Evolutionary conservation across 2,797 vertebrate genomes (phyloP).

Genomic region (Lepidocolaptes lacrymiger): DNA sequence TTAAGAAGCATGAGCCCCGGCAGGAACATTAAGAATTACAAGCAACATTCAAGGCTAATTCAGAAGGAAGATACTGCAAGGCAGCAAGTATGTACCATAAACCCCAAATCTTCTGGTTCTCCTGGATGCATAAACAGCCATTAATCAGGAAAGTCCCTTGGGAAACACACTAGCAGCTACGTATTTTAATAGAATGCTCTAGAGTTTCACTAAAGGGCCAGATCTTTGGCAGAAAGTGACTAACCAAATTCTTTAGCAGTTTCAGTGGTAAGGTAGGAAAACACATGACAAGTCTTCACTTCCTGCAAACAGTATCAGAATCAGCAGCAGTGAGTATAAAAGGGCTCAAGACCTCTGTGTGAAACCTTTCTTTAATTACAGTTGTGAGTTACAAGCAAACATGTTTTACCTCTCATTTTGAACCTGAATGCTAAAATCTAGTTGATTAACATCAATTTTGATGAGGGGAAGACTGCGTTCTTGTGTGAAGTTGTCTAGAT

Average conservation of each 20-base stretch:
- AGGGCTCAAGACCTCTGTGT: not conserved
- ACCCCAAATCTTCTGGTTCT: not conserved
- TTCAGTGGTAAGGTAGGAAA: not conserved
- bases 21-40: not conserved
- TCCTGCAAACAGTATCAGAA: not conserved
- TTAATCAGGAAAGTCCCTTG: not conserved
- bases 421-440: not conserved
- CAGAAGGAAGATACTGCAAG: not conserved
- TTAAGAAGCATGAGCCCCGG: not conserved
- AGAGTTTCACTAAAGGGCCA: not conserved
- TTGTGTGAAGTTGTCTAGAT: not conserved
- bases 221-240: not conserved
- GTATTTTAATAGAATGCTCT: not conserved
- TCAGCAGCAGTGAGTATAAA: not conserved
- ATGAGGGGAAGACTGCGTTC: not conserved
- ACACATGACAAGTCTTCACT: fast-evolving
- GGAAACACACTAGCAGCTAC: not conserved
- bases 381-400: not conserved
- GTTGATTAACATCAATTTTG: not conserved
- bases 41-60: not conserved
- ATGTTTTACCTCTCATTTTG: not conserved
- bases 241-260: not conserved
- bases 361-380: not conserved
- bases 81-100: not conserved
- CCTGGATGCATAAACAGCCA: not conserved